Conservation (phyloP, 2,888 invertebrate species). For the Ormia ochracea region DNA sequence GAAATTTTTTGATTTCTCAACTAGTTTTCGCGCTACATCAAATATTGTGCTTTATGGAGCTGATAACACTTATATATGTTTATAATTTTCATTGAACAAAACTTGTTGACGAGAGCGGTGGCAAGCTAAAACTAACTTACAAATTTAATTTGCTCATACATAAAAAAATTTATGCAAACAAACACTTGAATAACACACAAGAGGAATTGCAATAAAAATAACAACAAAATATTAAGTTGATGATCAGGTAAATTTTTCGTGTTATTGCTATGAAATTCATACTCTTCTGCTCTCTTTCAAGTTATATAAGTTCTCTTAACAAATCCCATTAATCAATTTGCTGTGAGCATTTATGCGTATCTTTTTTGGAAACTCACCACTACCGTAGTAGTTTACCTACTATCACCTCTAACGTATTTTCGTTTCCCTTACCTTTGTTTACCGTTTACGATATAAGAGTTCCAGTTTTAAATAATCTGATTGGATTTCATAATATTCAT, state of each 20-base stretch:
- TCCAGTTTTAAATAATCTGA: constrained; percentile 1
- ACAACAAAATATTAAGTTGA: not conserved
- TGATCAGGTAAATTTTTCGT: constrained; percentile 41
- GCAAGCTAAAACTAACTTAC: too few species aligned
- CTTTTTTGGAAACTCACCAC: constrained; percentile 36
- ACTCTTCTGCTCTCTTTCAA: constrained; percentile 20
- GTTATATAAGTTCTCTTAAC: constrained; percentile 15
- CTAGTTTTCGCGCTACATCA: too few species aligned
- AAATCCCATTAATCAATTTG: constrained; percentile 11
- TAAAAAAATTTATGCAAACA: too few species aligned
- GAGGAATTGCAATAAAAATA: not conserved
- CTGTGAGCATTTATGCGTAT: not conserved
- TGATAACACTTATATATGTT: too few species aligned
- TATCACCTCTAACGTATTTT: not conserved
- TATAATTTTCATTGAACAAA: too few species aligned
- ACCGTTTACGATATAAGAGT: constrained; percentile 54
- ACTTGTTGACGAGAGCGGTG: too few species aligned
- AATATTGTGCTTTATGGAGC: too few species aligned
- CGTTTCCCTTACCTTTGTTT: constrained; percentile 36
- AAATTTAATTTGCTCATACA: too few species aligned
- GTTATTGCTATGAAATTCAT: constrained; percentile 1
- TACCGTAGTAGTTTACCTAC: constrained; percentile 7
- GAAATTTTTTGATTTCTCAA: too few species aligned
- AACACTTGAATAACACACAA: too few species aligned
- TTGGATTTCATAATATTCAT: constrained; percentile 27